Evolutionary conservation across 2,888 invertebrate genomes (phyloP).

Genomic region (Nomada ruficornis): DNA sequence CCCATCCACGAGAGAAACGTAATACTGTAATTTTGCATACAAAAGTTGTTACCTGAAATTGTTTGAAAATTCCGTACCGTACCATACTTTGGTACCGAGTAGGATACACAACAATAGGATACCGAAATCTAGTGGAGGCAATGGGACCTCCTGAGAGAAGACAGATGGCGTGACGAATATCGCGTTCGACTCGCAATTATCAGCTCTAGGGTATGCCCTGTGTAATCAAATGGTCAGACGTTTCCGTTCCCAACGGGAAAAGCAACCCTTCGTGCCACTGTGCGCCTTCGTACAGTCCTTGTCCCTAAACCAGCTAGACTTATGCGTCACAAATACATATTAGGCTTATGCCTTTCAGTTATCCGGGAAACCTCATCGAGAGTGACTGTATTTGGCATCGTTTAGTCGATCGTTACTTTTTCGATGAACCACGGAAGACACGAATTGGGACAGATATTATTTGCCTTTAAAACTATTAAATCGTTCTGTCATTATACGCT

Average conservation of each 20-base stretch:
- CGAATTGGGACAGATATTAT: constrained; percentile 23
- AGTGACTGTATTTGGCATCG: constrained; percentile 43
- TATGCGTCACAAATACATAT: constrained; percentile 58
- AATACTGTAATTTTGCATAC: constrained; percentile 81
- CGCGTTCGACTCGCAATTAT: constrained; percentile 73
- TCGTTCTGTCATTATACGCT: neutral
- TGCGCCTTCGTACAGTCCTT: constrained; percentile 35
- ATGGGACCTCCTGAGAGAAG: constrained; percentile 57
- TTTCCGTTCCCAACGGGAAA: constrained; percentile 67
- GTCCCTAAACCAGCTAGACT: constrained; percentile 47
- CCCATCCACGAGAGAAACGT: constrained; percentile 71
- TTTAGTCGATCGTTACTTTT: constrained; percentile 29
- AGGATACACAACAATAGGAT: neutral
- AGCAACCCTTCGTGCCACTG: constrained; percentile 53
- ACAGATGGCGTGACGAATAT: constrained; percentile 76
- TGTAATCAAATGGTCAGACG: constrained; percentile 70
- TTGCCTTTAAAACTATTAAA: neutral
- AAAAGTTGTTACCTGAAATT: constrained; percentile 82
- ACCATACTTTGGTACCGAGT: neutral
- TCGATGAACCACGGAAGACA: constrained; percentile 21
- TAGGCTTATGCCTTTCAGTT: constrained; percentile 47
- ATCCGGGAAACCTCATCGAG: constrained; percentile 40
- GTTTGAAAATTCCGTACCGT: constrained; percentile 78
- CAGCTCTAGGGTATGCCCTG: constrained; percentile 60
- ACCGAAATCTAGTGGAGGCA: neutral